phyloP scores from a whole-genome alignment of 2,797 vertebrate genomes.

The Antennarius maculatus region DNA sequence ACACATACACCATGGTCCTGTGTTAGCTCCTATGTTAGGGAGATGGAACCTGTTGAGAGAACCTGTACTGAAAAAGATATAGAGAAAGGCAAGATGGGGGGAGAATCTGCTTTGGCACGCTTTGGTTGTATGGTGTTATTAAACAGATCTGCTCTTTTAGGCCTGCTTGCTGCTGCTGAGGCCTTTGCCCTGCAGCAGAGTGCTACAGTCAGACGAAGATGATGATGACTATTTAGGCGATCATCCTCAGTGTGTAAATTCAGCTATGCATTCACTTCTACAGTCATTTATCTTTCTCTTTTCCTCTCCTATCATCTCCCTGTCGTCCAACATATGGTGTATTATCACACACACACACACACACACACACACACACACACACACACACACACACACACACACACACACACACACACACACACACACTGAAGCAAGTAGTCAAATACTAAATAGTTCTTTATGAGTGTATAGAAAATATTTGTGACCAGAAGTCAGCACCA shows the following conservation, averaged over 20 bases:
- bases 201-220: constrained; percentile 53
- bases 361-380: constrained; percentile 46
- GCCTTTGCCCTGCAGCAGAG: constrained; percentile 62
- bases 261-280: constrained; percentile 76
- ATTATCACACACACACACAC: constrained; percentile 57
- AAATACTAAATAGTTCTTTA: constrained; percentile 12
- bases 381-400: constrained; percentile 30
- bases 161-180: constrained; percentile 34
- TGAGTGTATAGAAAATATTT: constrained; percentile 14
- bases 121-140: constrained; percentile 28
- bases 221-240: constrained; percentile 75
- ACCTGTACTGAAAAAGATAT: constrained; percentile 28
- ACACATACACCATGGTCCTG: constrained; percentile 40
- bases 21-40: constrained; percentile 47
- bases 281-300: constrained; percentile 78
- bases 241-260: constrained; percentile 72
- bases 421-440: constrained; percentile 17
- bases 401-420: constrained; percentile 30
- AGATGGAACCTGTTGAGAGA: constrained; percentile 53
- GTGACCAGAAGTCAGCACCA: not conserved
- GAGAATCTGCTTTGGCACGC: constrained; percentile 9
- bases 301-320: constrained; percentile 63
- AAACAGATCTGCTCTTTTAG: constrained; percentile 33
- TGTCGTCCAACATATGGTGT: constrained; percentile 78
- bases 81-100: constrained; percentile 8